Evolutionary conservation across 2,888 invertebrate genomes (phyloP).

Genomic region (Rhingia rostrata): DNA sequence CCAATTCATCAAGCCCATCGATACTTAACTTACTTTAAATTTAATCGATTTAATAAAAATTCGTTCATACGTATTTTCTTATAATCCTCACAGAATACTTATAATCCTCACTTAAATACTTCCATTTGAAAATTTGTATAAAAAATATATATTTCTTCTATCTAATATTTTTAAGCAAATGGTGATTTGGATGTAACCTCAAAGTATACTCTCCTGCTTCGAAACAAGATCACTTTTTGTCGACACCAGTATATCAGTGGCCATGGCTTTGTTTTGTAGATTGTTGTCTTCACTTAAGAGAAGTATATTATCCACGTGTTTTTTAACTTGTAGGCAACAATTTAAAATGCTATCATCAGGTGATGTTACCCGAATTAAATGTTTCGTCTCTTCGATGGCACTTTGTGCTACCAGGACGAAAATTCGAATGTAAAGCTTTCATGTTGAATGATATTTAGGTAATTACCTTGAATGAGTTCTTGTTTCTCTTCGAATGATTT

Average conservation of each 20-base stretch:
- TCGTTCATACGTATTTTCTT: too few relatives aligned
- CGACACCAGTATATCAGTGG: slow-evolving; percentile 81
- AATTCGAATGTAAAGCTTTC: not conserved
- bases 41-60: too few relatives aligned
- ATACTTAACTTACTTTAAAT: too few relatives aligned
- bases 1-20: too few relatives aligned
- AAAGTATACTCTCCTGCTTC: slow-evolving; percentile 60
- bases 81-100: too few relatives aligned
- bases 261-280: slow-evolving; percentile 84
- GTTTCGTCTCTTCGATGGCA: slow-evolving; percentile 82
- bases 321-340: slow-evolving; percentile 83
- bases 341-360: slow-evolving; percentile 84
- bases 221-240: slow-evolving; percentile 78
- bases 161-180: too few relatives aligned
- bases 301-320: slow-evolving; percentile 81
- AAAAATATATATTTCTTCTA: not conserved
- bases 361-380: slow-evolving; percentile 81
- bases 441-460: not conserved
- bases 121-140: not conserved
- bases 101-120: not conserved
- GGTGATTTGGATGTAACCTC: not conserved
- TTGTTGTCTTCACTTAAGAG: slow-evolving; percentile 84
- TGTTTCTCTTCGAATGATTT: slow-evolving; percentile 76
- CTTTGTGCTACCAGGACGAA: slow-evolving; percentile 82
- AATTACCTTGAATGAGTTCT: slow-evolving; percentile 76